A percentile compares a stretch with the other conserved stretches of the same genome.
phyloP scores from a whole-genome alignment of 2,797 vertebrate genomes.

The Eleutherodactylus coqui region DNA sequence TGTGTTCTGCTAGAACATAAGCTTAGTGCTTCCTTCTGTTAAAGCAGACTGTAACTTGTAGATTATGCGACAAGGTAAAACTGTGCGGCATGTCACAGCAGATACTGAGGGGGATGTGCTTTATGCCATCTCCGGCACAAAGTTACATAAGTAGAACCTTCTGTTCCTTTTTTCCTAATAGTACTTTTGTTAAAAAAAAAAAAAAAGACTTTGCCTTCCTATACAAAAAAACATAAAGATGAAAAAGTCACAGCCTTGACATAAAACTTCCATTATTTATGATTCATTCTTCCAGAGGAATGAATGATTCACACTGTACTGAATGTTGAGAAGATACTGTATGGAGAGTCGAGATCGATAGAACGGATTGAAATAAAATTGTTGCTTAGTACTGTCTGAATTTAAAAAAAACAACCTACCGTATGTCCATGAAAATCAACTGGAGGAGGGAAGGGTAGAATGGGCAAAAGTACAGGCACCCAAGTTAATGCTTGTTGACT shows the following conservation, averaged over 20 bases:
- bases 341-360: not conserved
- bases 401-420: not conserved
- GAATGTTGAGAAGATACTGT: not conserved
- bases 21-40: not conserved
- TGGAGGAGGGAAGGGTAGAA: not conserved
- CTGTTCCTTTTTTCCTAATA: not conserved
- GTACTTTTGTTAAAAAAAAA: not conserved
- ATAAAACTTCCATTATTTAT: conserved; percentile 1
- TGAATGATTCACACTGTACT: not conserved
- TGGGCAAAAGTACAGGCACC: not conserved
- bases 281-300: conserved; percentile 12
- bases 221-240: not conserved
- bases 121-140: too few species aligned
- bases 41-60: not conserved
- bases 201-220: conserved; percentile 9
- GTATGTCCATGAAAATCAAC: not conserved
- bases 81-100: not conserved
- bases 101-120: not conserved
- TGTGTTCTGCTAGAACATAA: not conserved
- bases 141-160: conserved; percentile 9
- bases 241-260: conserved; percentile 1
- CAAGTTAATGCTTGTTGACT: not conserved
- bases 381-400: not conserved
- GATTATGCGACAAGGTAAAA: not conserved
- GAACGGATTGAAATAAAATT: not conserved